Percentiles rank a stretch among this genome's conserved stretches.
Conservation (phyloP, 2,888 invertebrate genomes). For the Diaprepes abbreviatus region DNA sequence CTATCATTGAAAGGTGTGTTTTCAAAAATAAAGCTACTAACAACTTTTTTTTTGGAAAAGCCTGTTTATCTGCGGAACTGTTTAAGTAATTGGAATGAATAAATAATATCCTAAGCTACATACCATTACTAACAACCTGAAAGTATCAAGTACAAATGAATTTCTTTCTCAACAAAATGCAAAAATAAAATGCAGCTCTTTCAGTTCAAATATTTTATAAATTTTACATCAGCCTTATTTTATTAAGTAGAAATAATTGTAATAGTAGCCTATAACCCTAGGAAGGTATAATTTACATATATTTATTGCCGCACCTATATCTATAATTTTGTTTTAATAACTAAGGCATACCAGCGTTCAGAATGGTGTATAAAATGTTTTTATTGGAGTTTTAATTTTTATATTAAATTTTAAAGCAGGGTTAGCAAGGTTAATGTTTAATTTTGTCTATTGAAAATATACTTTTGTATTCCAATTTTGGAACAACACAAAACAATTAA, state of each 20-base stretch:
- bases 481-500: too few species aligned
- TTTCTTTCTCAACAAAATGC: background rate
- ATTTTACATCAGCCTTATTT: conserved; percentile 24
- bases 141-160: background rate
- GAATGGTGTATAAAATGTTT: background rate
- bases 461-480: too few species aligned
- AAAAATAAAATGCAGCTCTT: conserved; percentile 4
- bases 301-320: conserved; percentile 5
- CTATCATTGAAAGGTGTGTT: too few species aligned
- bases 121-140: background rate
- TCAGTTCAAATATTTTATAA: conserved; percentile 11
- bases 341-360: background rate
- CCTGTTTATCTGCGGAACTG: too few species aligned
- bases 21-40: too few species aligned
- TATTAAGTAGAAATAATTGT: background rate
- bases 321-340: background rate
- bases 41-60: too few species aligned
- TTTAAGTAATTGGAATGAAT: too few species aligned
- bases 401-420: too few species aligned
- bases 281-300: conserved; percentile 11
- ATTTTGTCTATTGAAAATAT: too few species aligned
- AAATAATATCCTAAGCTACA: background rate
- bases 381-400: too few species aligned
- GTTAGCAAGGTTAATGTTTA: too few species aligned
- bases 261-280: background rate